Conservation (phyloP, 2,888 invertebrate genomes). For the Zhuqinia jingwanae region DNA sequence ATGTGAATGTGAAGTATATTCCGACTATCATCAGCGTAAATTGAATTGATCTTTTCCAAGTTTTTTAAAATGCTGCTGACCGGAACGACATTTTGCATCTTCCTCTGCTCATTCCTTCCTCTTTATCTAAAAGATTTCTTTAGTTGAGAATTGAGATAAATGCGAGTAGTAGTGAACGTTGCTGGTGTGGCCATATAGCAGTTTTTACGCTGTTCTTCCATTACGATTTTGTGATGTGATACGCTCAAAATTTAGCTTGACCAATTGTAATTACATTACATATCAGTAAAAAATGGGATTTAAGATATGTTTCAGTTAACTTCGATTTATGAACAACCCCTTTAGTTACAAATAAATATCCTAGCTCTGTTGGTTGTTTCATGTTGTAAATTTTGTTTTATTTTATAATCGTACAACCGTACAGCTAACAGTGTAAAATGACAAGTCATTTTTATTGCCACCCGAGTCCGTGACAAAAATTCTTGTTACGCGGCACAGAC, state of each 20-base stretch:
- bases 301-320: neutral
- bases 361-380: neutral
- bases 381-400: neutral
- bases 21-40: conserved; percentile 5
- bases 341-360: too few relatives aligned
- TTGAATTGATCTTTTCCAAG: conserved; percentile 4
- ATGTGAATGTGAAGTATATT: conserved; percentile 14
- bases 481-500: neutral
- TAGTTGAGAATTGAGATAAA: too few relatives aligned
- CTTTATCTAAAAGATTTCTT: neutral
- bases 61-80: conserved; percentile 39
- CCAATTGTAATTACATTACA: conserved; percentile 27
- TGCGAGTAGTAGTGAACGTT: too few relatives aligned
- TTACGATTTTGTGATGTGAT: neutral
- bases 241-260: conserved; percentile 33
- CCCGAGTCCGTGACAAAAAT: conserved; percentile 50
- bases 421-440: neutral
- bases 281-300: too few relatives aligned
- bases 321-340: too few relatives aligned
- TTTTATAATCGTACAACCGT: neutral
- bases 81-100: conserved; percentile 42
- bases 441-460: neutral
- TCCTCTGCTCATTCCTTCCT: neutral
- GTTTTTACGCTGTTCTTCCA: neutral
- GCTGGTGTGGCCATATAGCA: neutral